Conservation (phyloP, 2,797 vertebrate species). For the Spinibarbus caldwelli region DNA sequence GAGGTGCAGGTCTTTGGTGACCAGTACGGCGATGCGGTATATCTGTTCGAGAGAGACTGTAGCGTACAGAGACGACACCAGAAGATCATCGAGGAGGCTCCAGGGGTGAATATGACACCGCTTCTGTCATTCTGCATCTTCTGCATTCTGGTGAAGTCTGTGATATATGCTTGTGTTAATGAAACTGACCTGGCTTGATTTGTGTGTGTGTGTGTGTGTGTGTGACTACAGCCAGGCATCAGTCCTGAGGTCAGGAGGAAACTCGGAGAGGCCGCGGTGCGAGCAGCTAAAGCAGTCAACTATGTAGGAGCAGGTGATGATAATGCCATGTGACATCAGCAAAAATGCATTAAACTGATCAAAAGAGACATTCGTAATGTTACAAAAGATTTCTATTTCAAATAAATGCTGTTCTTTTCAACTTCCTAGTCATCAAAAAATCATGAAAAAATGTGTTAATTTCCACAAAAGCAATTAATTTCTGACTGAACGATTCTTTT, state of each 20-base stretch:
- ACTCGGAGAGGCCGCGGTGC: conserved; percentile 94
- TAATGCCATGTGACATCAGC: background rate
- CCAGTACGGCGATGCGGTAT: conserved; percentile 90
- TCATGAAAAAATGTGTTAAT: too few species aligned
- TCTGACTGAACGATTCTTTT: background rate
- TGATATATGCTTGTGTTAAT: background rate
- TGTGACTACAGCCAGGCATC: conserved; percentile 86
- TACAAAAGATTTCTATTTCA: too few species aligned
- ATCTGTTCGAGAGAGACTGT: conserved; percentile 98
- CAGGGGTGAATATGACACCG: conserved; percentile 80
- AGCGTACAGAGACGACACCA: conserved; percentile 97
- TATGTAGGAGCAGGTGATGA: conserved; percentile 93
- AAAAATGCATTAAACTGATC: background rate
- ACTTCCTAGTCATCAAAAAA: too few species aligned
- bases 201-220: conserved; percentile 13
- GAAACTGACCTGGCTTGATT: background rate
- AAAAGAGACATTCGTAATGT: too few species aligned
- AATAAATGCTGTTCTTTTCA: too few species aligned
- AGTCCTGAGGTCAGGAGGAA: conserved; percentile 86
- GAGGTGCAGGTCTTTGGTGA: conserved; percentile 99
- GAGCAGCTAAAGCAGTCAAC: conserved; percentile 92
- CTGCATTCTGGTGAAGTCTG: background rate
- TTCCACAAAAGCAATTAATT: too few species aligned
- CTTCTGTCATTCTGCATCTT: background rate
- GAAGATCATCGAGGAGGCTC: conserved; percentile 98